A percentile compares a stretch with the other conserved stretches of the same genome.
phyloP scores from a whole-genome alignment of 2,113 vertebrate genomes.

The Eira barbara region DNA sequence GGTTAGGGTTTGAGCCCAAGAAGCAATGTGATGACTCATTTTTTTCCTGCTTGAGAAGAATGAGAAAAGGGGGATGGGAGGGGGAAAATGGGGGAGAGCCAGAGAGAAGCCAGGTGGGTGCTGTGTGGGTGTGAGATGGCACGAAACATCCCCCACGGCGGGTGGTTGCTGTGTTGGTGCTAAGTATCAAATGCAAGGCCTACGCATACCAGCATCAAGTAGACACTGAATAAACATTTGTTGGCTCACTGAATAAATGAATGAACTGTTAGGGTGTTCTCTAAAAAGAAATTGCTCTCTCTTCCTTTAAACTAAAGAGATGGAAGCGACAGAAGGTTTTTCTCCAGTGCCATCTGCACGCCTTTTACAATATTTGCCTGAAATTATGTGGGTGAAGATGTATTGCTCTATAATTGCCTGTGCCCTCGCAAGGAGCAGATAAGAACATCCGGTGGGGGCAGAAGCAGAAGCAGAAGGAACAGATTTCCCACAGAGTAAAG shows the following conservation, averaged over 20 bases:
- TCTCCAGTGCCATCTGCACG: not conserved
- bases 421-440: slow-evolving; percentile 22
- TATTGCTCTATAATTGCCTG: slow-evolving; percentile 46
- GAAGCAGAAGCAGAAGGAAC: slow-evolving; percentile 47
- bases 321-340: slow-evolving; percentile 35
- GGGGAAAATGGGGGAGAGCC: not conserved
- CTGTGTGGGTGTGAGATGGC: not conserved
- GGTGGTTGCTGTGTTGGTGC: not conserved
- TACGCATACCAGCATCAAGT: not conserved
- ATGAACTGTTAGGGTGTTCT: slow-evolving; percentile 46
- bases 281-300: slow-evolving; percentile 33
- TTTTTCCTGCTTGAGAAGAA: not conserved
- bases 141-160: accelerated
- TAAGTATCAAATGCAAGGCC: not conserved
- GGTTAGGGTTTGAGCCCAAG: not conserved
- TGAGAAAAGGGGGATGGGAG: not conserved
- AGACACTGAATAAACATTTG: slow-evolving; percentile 16
- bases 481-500: slow-evolving; percentile 39
- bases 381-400: slow-evolving; percentile 48
- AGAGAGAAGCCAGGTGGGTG: not conserved
- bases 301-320: slow-evolving; percentile 51
- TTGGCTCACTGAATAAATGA: slow-evolving; percentile 45
- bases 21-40: not conserved
- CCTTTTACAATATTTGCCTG: slow-evolving; percentile 39
- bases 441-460: slow-evolving; percentile 63